Conservation (phyloP, 2,113 vertebrate genomes). For the Holacanthus passer region DNA sequence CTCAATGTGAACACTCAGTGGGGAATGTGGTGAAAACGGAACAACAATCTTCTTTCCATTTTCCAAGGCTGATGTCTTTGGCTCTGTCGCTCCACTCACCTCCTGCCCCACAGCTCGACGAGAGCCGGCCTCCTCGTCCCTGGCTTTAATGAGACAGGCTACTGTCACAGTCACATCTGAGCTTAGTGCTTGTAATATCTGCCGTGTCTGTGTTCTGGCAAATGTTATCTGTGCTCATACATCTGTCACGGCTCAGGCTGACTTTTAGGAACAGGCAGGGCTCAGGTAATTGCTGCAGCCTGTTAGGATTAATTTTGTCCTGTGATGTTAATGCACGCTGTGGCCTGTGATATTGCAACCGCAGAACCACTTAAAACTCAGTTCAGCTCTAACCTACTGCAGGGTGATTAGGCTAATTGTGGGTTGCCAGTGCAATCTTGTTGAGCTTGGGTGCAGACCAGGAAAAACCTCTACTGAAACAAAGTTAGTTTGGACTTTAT, state of each 20-base stretch:
- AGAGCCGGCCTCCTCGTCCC: slow-evolving; percentile 32
- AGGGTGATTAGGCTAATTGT: slow-evolving; percentile 39
- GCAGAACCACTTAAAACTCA: slow-evolving; percentile 36
- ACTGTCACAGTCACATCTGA: slow-evolving; percentile 72
- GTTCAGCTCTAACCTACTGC: background rate
- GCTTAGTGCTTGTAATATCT: slow-evolving; percentile 71
- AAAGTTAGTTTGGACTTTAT: background rate
- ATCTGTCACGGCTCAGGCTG: slow-evolving; percentile 32
- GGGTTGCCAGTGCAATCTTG: background rate
- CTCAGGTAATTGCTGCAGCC: slow-evolving; percentile 57
- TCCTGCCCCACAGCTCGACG: slow-evolving; percentile 37
- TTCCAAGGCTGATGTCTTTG: slow-evolving; percentile 27
- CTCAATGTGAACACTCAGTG: slow-evolving; percentile 35
- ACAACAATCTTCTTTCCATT: slow-evolving; percentile 44
- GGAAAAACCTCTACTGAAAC: background rate
- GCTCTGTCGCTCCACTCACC: slow-evolving; percentile 28
- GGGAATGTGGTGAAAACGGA: slow-evolving; percentile 42
- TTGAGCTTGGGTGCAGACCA: slow-evolving; percentile 3
- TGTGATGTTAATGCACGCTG: slow-evolving; percentile 36
- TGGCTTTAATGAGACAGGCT: slow-evolving; percentile 74
- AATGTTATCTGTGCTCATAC: slow-evolving; percentile 68
- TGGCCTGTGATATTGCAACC: slow-evolving; percentile 27
- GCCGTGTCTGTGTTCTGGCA: slow-evolving; percentile 65
- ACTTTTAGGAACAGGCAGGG: slow-evolving; percentile 47
- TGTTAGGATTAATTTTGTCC: slow-evolving; percentile 49